A percentile compares a stretch with the other conserved stretches of the same genome.
phyloP scores from a whole-genome alignment of 2,888 invertebrate genomes.

The Andrena chrysosceles region DNA sequence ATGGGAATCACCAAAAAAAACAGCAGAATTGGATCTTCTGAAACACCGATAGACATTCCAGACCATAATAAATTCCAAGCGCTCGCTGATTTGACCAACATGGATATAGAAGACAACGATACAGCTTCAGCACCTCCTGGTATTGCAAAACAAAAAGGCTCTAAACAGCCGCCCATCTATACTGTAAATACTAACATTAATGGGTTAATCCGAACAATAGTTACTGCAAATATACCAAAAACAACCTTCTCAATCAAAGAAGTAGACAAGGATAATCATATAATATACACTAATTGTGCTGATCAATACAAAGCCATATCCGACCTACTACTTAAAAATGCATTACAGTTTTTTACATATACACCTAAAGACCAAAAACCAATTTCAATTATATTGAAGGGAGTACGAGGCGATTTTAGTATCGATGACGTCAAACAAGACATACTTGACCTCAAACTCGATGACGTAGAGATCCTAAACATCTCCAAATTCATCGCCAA shows the following conservation, averaged over 20 bases:
- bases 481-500: not conserved
- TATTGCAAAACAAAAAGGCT: no score
- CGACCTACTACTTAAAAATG: fast-evolving
- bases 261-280: not conserved
- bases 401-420: not conserved
- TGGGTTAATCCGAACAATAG: fast-evolving
- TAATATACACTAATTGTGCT: not conserved
- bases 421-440: not conserved
- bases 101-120: not conserved
- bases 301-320: not conserved
- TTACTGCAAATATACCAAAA: not conserved
- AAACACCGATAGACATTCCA: fast-evolving
- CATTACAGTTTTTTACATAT: not conserved
- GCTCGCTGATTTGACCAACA: not conserved
- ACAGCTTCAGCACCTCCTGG: fast-evolving
- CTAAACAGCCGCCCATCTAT: not conserved
- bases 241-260: not conserved
- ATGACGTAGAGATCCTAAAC: not conserved
- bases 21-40: no score
- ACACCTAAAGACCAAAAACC: not conserved
- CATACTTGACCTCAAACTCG: not conserved
- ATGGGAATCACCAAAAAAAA: no score
- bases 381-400: not conserved
- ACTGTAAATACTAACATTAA: not conserved
- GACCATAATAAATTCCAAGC: no score